Conservation (phyloP, 2,113 vertebrate genomes). For the Sinocyclocheilus anshuiensis region DNA sequence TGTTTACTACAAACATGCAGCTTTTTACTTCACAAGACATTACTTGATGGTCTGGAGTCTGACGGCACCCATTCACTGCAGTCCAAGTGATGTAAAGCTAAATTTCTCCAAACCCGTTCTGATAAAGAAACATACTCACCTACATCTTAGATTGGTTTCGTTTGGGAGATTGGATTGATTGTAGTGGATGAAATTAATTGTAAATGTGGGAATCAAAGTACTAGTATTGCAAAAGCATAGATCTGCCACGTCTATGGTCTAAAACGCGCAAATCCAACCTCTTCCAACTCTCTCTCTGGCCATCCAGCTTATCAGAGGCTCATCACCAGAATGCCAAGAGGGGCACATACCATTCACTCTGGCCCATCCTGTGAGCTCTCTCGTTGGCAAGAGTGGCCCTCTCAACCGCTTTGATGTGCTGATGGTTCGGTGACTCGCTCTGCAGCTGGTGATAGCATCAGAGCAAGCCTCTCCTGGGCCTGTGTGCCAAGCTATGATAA, state of each 20-base stretch:
- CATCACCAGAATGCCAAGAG: slow-evolving; percentile 46
- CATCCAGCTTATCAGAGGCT: slow-evolving; percentile 27
- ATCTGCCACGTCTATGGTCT: background rate
- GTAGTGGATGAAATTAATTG: too few relatives aligned
- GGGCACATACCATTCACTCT: slow-evolving; percentile 34
- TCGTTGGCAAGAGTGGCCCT: slow-evolving; percentile 39
- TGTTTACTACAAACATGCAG: too few relatives aligned
- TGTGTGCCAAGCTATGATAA: slow-evolving; percentile 71
- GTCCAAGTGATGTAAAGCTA: too few relatives aligned
- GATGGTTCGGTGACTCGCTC: slow-evolving; percentile 64
- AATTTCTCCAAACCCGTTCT: too few relatives aligned
- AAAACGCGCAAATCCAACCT: background rate
- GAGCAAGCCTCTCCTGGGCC: slow-evolving; percentile 60
- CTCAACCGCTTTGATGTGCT: slow-evolving; percentile 62
- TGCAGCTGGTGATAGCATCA: slow-evolving; percentile 75
- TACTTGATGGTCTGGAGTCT: too few relatives aligned
- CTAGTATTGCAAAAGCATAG: too few relatives aligned
- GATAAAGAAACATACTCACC: too few relatives aligned
- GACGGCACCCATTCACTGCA: too few relatives aligned
- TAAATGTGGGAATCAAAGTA: too few relatives aligned
- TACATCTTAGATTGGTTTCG: too few relatives aligned
- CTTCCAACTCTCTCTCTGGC: slow-evolving; percentile 41
- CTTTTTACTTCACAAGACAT: too few relatives aligned
- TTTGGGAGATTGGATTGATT: too few relatives aligned
- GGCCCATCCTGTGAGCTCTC: slow-evolving; percentile 34